A percentile compares a stretch with the other conserved stretches of the same genome.
Conservation (phyloP, 1,140 invertebrate genomes). For the Heliothis subflexa region DNA sequence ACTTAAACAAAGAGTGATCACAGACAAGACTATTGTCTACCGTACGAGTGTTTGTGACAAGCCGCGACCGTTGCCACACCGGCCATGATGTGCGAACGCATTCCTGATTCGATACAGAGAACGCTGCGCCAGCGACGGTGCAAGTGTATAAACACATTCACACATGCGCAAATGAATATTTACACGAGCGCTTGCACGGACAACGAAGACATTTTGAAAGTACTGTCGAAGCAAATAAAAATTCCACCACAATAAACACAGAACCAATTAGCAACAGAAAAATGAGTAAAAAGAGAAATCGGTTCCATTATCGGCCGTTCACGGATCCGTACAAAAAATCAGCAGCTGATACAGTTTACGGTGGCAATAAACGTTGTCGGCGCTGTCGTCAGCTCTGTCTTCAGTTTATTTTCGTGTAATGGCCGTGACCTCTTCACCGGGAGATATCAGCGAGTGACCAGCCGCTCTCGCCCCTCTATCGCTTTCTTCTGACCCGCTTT, state of each 20-base stretch:
- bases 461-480: slow-evolving; percentile 67
- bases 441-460: slow-evolving; percentile 77
- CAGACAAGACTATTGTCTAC: slow-evolving; percentile 50
- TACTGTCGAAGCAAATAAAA: slow-evolving; percentile 55
- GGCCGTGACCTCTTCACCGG: slow-evolving; percentile 80
- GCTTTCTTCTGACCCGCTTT: slow-evolving; percentile 85
- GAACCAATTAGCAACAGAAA: slow-evolving; percentile 60
- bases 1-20: slow-evolving; percentile 67
- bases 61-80: slow-evolving; percentile 52
- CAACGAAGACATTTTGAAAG: slow-evolving; percentile 55
- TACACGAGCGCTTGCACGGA: slow-evolving; percentile 49
- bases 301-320: slow-evolving; percentile 55
- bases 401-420: slow-evolving; percentile 65
- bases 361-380: slow-evolving; percentile 58
- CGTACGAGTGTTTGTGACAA: slow-evolving; percentile 56
- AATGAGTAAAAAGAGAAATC: slow-evolving; percentile 67
- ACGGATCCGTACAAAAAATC: slow-evolving; percentile 59
- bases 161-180: slow-evolving; percentile 60
- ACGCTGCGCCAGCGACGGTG: slow-evolving; percentile 42
- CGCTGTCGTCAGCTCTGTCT: slow-evolving; percentile 55
- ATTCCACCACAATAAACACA: slow-evolving; percentile 52
- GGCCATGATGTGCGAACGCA: slow-evolving; percentile 74
- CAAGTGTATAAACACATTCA: slow-evolving; percentile 50
- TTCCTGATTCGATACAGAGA: slow-evolving; percentile 73
- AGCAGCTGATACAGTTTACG: slow-evolving; percentile 62